phyloP scores from a whole-genome alignment of 2,888 invertebrate genomes.

The Nephrotoma guestfalica region DNA sequence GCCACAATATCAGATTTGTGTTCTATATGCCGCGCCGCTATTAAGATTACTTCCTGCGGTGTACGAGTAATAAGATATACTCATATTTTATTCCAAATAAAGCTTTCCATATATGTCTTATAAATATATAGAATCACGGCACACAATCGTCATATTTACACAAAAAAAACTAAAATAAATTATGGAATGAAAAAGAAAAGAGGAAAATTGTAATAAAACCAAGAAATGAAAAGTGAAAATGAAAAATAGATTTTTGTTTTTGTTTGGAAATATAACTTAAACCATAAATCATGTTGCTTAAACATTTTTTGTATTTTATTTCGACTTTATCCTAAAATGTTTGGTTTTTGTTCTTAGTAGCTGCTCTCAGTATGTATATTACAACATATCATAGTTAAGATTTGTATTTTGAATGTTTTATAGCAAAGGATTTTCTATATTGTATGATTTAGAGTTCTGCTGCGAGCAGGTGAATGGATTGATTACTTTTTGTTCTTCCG shows the following conservation, averaged over 20 bases:
- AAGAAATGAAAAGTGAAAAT: background rate
- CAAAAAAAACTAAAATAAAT: background rate
- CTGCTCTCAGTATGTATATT: background rate
- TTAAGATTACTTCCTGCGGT: background rate
- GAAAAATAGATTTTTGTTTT: background rate
- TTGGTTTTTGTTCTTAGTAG: background rate
- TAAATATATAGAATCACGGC: background rate
- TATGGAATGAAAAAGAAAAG: background rate
- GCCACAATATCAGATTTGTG: no score
- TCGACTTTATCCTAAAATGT: background rate
- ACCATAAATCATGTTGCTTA: background rate
- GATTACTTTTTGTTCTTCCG: background rate
- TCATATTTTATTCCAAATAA: no score
- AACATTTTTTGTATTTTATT: background rate
- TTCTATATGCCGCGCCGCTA: no score
- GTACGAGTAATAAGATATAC: no score
- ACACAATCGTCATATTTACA: background rate
- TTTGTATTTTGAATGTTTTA: background rate
- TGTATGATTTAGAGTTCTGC: background rate
- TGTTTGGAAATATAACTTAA: background rate
- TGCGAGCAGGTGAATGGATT: background rate
- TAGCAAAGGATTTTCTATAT: background rate
- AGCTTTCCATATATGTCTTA: background rate
- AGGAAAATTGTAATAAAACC: background rate
- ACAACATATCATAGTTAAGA: background rate